phyloP scores from a whole-genome alignment of 2,888 invertebrate genomes.

The Leptopilina drosophilae region DNA sequence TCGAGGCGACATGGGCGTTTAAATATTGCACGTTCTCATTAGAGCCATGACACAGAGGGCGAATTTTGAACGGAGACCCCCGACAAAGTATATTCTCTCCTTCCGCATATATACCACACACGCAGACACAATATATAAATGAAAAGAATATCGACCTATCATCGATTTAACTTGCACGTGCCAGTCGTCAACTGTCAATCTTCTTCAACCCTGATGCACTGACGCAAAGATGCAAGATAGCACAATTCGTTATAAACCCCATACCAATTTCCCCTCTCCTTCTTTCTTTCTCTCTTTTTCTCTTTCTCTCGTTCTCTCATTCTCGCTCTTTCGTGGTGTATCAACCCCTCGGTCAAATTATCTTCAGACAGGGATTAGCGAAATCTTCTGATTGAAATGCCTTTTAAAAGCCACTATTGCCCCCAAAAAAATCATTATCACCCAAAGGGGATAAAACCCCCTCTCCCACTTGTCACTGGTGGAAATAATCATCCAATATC shows the following conservation, averaged over 20 bases:
- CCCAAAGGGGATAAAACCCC: neutral
- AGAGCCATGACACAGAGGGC: constrained; percentile 54
- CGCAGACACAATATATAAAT: too few species aligned
- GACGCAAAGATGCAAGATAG: constrained; percentile 52
- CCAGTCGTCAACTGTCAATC: constrained; percentile 59
- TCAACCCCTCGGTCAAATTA: constrained; percentile 20
- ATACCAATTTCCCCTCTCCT: neutral
- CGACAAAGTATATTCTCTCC: constrained; percentile 47
- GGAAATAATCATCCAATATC: constrained; percentile 2
- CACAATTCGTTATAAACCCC: constrained; percentile 50
- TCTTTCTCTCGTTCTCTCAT: too few species aligned
- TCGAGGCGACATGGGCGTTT: constrained; percentile 58
- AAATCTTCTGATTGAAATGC: constrained; percentile 26
- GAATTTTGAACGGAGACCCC: constrained; percentile 54
- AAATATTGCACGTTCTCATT: constrained; percentile 71
- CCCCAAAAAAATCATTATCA: constrained; percentile 10
- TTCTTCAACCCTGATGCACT: constrained; percentile 52
- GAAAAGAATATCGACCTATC: constrained; percentile 56
- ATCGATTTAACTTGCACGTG: constrained; percentile 63
- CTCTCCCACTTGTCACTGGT: neutral
- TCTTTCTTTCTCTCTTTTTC: too few species aligned
- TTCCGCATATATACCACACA: too few species aligned
- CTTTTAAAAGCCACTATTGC: constrained; percentile 15
- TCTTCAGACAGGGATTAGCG: constrained; percentile 22
- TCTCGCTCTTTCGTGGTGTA: too few species aligned